Evolutionary conservation across 2,113 vertebrate species (phyloP).

Genomic region (Serilophus lunatus): DNA sequence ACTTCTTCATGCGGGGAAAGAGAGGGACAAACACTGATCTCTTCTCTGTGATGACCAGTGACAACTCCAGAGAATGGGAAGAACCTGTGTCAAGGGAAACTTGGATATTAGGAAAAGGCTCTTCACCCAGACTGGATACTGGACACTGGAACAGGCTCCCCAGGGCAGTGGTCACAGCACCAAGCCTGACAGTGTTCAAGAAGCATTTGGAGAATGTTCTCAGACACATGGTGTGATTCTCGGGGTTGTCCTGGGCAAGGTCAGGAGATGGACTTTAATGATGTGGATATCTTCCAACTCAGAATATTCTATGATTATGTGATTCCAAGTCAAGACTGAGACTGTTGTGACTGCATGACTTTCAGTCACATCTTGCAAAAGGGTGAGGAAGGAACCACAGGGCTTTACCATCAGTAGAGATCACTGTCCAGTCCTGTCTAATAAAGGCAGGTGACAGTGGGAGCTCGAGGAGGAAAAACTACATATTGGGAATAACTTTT

Average conservation of each 20-base stretch:
- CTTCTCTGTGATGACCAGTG: not conserved
- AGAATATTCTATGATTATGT: not conserved
- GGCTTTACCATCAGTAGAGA: not conserved
- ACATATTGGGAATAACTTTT: not conserved
- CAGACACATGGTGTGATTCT: not conserved
- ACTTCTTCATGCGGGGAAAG: not conserved
- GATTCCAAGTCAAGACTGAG: not conserved
- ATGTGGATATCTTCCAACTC: not conserved
- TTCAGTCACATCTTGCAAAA: not conserved
- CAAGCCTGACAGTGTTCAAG: not conserved
- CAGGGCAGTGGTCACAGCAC: not conserved
- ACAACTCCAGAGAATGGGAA: not conserved
- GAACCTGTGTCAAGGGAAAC: not conserved
- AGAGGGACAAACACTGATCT: not conserved
- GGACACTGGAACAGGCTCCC: not conserved
- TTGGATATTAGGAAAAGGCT: not conserved
- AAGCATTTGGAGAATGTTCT: not conserved
- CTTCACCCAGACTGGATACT: fast-evolving
- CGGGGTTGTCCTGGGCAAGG: too few species aligned
- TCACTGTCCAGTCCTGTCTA: not conserved
- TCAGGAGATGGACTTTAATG: not conserved
- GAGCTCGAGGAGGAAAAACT: not conserved
- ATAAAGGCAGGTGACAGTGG: not conserved
- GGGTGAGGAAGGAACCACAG: not conserved
- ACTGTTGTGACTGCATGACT: not conserved